These are phyloP conservation scores for Sus cebifrons DNA, from an alignment of 2,797 vertebrate species.

Conservation along the genomic window DNA sequence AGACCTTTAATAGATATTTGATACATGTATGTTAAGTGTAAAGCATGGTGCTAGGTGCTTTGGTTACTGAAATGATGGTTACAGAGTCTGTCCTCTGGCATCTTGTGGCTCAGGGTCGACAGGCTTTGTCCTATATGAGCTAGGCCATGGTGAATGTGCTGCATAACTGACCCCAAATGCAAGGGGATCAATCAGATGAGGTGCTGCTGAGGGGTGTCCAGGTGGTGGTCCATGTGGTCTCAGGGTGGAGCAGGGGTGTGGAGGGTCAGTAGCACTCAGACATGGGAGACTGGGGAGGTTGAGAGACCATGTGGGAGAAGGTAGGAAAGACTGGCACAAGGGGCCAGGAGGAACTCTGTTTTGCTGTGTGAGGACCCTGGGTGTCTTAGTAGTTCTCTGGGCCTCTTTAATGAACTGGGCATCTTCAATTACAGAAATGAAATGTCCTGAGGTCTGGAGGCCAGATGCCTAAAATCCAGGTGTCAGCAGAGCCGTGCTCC, in stretches of 20 bases:
- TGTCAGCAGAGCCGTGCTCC: not conserved
- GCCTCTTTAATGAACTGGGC: accelerated
- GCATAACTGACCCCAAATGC: accelerated
- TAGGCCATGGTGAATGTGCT: accelerated
- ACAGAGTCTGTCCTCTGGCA: accelerated
- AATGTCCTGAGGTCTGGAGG: no score
- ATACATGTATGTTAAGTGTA: accelerated
- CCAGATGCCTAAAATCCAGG: no score
- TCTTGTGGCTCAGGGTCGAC: accelerated
- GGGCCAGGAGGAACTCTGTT: accelerated
- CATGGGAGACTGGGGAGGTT: accelerated
- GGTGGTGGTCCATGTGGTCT: not conserved
- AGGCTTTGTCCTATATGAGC: no score
- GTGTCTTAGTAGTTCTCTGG: not conserved
- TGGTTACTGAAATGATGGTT: not conserved
- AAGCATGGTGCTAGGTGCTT: accelerated
- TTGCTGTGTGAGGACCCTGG: not conserved
- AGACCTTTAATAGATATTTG: not conserved
- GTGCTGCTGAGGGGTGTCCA: not conserved
- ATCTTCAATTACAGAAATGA: accelerated
- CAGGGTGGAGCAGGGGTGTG: not conserved
- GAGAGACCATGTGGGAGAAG: not conserved
- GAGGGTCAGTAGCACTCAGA: accelerated
- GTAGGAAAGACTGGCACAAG: not conserved
- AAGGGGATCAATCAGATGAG: accelerated